These are phyloP conservation scores for Notodromas monacha DNA, from an alignment of 2,888 invertebrate species.

Conservation along the genomic window DNA sequence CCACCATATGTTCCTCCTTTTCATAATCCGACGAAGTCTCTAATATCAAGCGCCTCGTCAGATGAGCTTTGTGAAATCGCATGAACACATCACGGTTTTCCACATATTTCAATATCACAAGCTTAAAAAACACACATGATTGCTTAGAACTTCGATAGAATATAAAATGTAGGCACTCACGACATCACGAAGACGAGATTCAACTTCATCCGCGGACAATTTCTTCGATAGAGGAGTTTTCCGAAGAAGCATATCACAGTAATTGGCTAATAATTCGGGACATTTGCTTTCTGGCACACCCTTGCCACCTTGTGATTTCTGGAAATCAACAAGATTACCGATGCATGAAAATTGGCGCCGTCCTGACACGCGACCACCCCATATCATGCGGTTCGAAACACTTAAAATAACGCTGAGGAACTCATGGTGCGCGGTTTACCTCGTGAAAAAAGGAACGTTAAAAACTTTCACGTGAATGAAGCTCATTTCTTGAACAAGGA, in stretches of 20 bases:
- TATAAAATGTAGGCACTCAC: conserved; percentile 17
- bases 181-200: conserved; percentile 64
- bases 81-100: conserved; percentile 99
- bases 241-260: conserved; percentile 92
- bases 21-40: conserved; percentile 96
- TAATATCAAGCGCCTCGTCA: conserved; percentile 72
- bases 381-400: not conserved
- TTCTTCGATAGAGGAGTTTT: conserved; percentile 84
- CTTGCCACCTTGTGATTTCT: conserved; percentile 11
- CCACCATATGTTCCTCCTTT: conserved; percentile 97
- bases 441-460: no score
- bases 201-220: conserved; percentile 84
- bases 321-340: no score
- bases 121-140: conserved; percentile 12
- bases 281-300: conserved; percentile 69
- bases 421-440: no score
- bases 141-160: no score
- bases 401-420: conserved; percentile 1
- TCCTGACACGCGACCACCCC: conserved; percentile 9
- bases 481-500: no score
- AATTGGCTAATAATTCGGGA: conserved; percentile 90
- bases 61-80: conserved; percentile 92
- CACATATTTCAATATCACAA: conserved; percentile 89
- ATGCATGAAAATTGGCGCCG: no score
- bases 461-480: no score